Conservation (phyloP, 2,113 vertebrate genomes). For the Megaleporinus macrocephalus region DNA sequence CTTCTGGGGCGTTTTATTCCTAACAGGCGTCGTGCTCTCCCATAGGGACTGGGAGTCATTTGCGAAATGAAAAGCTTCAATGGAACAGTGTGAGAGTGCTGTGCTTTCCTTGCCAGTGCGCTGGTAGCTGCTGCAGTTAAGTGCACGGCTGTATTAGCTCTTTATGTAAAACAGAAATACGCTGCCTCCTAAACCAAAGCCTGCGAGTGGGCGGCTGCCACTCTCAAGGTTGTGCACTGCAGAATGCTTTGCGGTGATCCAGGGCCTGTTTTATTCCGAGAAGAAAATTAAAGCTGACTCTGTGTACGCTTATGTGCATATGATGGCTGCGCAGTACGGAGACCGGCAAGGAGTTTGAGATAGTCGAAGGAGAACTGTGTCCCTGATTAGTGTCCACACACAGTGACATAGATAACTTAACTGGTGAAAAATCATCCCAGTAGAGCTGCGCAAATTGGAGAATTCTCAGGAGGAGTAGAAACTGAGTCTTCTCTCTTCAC, state of each 20-base stretch:
- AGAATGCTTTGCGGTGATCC: background rate
- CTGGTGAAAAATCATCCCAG: conserved; percentile 38
- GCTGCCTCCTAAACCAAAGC: background rate
- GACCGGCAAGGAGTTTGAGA: background rate
- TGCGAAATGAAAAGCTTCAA: conserved; percentile 5
- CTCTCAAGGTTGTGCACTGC: conserved; percentile 8
- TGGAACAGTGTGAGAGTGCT: background rate
- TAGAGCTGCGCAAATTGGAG: conserved; percentile 39
- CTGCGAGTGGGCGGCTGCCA: background rate
- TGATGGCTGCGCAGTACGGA: conserved; percentile 16
- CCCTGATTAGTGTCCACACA: background rate
- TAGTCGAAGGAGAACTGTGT: background rate
- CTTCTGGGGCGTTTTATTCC: background rate
- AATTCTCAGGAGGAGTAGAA: conserved; percentile 33
- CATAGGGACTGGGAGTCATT: background rate
- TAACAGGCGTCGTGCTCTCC: background rate
- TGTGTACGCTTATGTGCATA: conserved; percentile 1
- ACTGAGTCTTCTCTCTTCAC: conserved; percentile 10
- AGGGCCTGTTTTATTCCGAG: background rate
- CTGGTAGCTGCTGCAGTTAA: conserved; percentile 23
- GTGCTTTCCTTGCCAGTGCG: conserved; percentile 4
- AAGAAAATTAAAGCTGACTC: background rate
- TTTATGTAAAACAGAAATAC: conserved; percentile 7
- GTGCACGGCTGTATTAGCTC: conserved; percentile 10
- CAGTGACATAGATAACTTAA: conserved; percentile 28